Evolutionary conservation across 2,888 invertebrate species (phyloP).

Genomic region (Furcula furcula): DNA sequence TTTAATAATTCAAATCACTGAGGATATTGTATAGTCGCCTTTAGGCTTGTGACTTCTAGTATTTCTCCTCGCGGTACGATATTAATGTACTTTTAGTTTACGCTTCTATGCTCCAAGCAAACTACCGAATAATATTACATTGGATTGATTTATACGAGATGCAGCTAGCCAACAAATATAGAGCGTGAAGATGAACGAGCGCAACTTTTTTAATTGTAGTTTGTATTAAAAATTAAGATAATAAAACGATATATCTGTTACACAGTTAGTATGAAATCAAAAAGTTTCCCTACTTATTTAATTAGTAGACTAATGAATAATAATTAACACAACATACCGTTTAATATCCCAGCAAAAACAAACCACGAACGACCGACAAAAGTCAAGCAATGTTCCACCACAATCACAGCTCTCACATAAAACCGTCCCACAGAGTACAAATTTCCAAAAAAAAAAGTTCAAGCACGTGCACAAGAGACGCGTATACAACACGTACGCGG

Average conservation of each 20-base stretch:
- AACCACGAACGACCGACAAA: slow-evolving; percentile 33
- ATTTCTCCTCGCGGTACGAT: too few relatives aligned
- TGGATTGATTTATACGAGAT: not conserved
- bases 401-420: slow-evolving; percentile 68
- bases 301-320: too few relatives aligned
- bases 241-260: too few relatives aligned
- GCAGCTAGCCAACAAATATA: not conserved
- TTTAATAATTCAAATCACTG: too few relatives aligned
- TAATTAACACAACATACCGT: slow-evolving; percentile 61
- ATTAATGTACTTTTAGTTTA: too few relatives aligned
- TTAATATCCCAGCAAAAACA: slow-evolving; percentile 36
- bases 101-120: not conserved
- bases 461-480: slow-evolving; percentile 54
- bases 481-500: slow-evolving; percentile 51
- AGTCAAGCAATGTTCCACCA: slow-evolving; percentile 37
- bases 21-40: too few relatives aligned
- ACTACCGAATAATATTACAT: not conserved
- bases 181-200: not conserved
- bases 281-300: too few relatives aligned
- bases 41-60: too few relatives aligned
- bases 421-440: slow-evolving; percentile 42
- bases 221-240: too few relatives aligned
- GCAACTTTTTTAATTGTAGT: not conserved
- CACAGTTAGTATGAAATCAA: too few relatives aligned
- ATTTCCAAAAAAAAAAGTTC: slow-evolving; percentile 25